Evolutionary conservation across 92 coral and sea anemone genomes (phyloP), one percentile per base, ranked within the genome.

Genomic region (Phenganax subtilis): DNA sequence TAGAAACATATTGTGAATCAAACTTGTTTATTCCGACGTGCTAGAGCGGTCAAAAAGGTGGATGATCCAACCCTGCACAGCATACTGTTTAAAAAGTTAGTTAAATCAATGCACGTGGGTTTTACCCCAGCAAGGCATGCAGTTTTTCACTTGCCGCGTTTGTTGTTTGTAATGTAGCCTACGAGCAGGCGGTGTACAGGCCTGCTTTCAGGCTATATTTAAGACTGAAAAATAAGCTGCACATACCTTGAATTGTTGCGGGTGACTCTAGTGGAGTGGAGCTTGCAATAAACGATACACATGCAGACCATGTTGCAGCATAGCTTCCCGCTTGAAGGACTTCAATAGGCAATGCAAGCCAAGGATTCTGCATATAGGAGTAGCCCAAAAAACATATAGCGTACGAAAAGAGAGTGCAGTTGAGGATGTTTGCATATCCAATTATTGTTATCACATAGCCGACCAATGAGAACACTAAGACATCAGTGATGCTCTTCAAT

Each of bases 281-380:
- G 57, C 92, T 92, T 55, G 97, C 98, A 82, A 94, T 91, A 80
- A 92, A 94, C 10, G 98, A 92, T 0, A 97, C 91, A 77, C 94
- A 91, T 63, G 98, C 92, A 62, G 98, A 94, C 98, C 98, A 94
- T 3, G 98, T 91, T 29, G 97, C 87, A 1, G 98, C 98, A 63
- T 94, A 94, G 25, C 97, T 94, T 28, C 90, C 76, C 12, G 97
- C 98, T 57, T 92, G 90, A n/a, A 94, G 51, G 76, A 92, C 83
- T 82, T 94, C 98, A 8, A 94, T 82, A 8, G 98, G 98, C 8
- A 94, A 87, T 5, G 91, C 96, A 87, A 90, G 90, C 97, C 94
- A 92, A 7, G 98, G 92, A 68, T 94, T 90, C 57, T 86, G 84
- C 55, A 94, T 89, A 77, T 92, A 27, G 54, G 98, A 89, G 71